Evolutionary conservation across 2,888 invertebrate genomes (phyloP).

Genomic region (Leucoma salicis): DNA sequence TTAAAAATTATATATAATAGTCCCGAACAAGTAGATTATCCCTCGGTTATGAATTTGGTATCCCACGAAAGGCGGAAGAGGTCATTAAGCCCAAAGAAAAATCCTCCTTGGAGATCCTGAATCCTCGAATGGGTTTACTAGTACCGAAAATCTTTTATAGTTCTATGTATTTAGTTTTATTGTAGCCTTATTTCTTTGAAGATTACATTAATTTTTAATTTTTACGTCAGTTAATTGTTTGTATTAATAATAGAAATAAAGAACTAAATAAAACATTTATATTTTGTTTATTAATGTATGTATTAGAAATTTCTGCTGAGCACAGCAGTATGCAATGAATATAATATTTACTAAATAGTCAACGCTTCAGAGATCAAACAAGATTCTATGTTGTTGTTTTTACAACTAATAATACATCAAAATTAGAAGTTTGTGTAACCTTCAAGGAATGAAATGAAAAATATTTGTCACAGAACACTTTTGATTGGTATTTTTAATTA

Average conservation of each 20-base stretch:
- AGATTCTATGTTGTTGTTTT: too few relatives aligned
- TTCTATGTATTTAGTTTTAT: slow-evolving; percentile 1
- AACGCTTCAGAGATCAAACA: neutral
- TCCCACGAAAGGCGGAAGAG: slow-evolving; percentile 8
- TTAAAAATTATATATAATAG: slow-evolving; percentile 44
- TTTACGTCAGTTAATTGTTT: slow-evolving; percentile 35
- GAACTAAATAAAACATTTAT: neutral
- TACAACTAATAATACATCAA: neutral
- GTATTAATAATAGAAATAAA: neutral
- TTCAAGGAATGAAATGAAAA: slow-evolving; percentile 37
- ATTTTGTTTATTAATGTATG: neutral
- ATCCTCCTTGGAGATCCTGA: slow-evolving; percentile 46
- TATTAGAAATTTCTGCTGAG: neutral
- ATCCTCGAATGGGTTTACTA: slow-evolving; percentile 3
- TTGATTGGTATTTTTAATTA: slow-evolving; percentile 71
- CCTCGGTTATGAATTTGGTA: slow-evolving; percentile 39
- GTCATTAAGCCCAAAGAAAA: slow-evolving; percentile 8
- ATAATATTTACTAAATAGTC: too few relatives aligned
- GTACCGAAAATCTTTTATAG: neutral
- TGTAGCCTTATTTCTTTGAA: slow-evolving; percentile 2
- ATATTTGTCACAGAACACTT: slow-evolving; percentile 71
- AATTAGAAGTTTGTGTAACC: neutral
- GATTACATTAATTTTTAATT: slow-evolving; percentile 13
- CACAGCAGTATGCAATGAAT: too few relatives aligned
- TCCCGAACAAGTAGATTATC: slow-evolving; percentile 31